Base-by-base conservation (phyloP, 2,113 vertebrate genomes). In the Gorsachius goisagi region DNA sequence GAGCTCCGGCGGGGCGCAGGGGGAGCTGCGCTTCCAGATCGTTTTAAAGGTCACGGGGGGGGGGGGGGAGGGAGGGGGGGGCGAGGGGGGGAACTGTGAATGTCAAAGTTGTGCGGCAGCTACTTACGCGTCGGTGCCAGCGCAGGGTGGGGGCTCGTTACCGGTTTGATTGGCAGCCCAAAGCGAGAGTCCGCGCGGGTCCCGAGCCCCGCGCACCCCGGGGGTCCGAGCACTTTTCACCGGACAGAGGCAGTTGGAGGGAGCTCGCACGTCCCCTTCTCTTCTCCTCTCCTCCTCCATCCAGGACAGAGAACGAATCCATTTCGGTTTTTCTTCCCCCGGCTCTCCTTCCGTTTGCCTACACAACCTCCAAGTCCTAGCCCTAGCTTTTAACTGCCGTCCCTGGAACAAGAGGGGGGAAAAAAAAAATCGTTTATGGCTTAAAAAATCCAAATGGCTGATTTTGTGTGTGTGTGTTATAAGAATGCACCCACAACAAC, bases 401-500 rank as follows among this genome's bases (percentile, higher is more conserved):
- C 98, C 98, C 99, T 99, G 99, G 97, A 99, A 99, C 98, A 98
- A 99, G 99, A 83, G 84, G 91, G 72, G 85, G 47, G 8, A 45
- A 45, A 45, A 68, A 99, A 99, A 96, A 99, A 99, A 98, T 98
- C 98, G 98, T 99, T 99, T 99, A 99, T 98, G 99, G 98, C 98
- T 99, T 99, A 99, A 99, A 99, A 97, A 98, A 98, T 98, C 99
- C 98, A 99, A 99, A 99, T 98, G 99, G 98, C 98, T 99, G 98
- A 98, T 99, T 99, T 98, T 89, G 97, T 97, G 97, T 97, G 97
- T 94, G 96, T 98, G 98, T 98, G 96, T 97, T 97, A 97, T 98
- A 99, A 99, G 99, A 99, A 99, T 99, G 99, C 99, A 98, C 98
- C 98, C 99, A 99, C 99, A 99, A 99, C 99, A 99, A 99, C 99